A percentile compares a stretch with the other conserved stretches of the same genome.
Conservation (phyloP, 1,140 invertebrate genomes). For the Drosophila gunungcola region DNA sequence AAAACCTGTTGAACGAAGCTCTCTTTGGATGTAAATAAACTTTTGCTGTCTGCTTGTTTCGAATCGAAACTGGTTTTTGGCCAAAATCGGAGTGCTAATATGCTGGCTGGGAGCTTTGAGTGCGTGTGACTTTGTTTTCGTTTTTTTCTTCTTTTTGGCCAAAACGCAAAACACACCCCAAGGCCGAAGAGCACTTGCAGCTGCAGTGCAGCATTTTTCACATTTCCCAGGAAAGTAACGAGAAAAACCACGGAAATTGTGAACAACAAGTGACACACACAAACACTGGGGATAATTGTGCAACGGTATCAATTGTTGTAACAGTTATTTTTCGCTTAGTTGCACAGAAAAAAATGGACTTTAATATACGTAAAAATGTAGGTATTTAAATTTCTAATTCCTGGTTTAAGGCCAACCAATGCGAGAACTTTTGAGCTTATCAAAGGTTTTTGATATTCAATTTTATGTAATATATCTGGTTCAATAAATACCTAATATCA, state of each 20-base stretch:
- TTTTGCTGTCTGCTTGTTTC: constrained; percentile 48
- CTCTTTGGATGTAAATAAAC: constrained; percentile 44
- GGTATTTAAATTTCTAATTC: too few relatives aligned
- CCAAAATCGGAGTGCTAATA: constrained; percentile 46
- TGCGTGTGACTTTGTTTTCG: constrained; percentile 37
- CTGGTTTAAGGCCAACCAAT: too few relatives aligned
- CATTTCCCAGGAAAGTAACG: constrained; percentile 12
- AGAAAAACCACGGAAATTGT: constrained; percentile 48
- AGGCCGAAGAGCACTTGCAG: constrained; percentile 58
- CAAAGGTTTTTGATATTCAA: not conserved
- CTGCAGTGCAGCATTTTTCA: constrained; percentile 11
- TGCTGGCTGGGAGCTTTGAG: constrained; percentile 45
- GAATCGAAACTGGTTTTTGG: constrained; percentile 63
- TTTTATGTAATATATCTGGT: too few relatives aligned
- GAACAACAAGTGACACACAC: constrained; percentile 36
- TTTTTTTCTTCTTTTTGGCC: constrained; percentile 12
- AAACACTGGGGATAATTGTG: constrained; percentile 25
- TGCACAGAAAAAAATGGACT: constrained; percentile 7
- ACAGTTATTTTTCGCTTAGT: constrained; percentile 38
- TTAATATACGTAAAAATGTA: too few relatives aligned
- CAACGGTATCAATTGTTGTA: constrained; percentile 55
- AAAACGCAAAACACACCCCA: constrained; percentile 27
- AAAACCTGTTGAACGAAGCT: constrained; percentile 73
- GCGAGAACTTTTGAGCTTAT: not conserved
- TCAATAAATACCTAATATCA: too few relatives aligned